These are phyloP conservation scores for Andricus curvator DNA, from an alignment of 2,888 invertebrate species.

Conservation along the genomic window DNA sequence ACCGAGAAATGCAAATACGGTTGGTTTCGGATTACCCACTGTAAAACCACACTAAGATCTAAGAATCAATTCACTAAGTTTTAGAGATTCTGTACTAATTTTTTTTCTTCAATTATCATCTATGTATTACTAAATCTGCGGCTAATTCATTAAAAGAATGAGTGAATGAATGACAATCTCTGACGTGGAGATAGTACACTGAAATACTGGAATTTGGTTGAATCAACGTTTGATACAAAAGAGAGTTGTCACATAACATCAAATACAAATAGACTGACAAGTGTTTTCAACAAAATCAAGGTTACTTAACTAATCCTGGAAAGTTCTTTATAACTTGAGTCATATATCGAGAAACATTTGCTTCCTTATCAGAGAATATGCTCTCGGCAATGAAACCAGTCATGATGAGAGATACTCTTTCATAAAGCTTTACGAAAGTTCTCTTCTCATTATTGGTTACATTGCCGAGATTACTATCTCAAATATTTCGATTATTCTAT, in stretches of 20 bases:
- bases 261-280: neutral
- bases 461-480: neutral
- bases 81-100: too few relatives aligned
- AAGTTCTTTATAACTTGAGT: neutral
- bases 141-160: too few relatives aligned
- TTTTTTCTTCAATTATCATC: too few relatives aligned
- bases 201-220: too few relatives aligned
- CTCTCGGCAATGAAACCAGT: too few relatives aligned
- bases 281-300: constrained; percentile 1
- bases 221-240: neutral
- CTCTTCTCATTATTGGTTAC: too few relatives aligned
- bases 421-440: neutral
- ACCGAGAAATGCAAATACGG: neutral
- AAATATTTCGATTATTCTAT: neutral
- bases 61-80: too few relatives aligned
- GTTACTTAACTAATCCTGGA: neutral
- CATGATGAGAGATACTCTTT: too few relatives aligned
- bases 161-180: too few relatives aligned
- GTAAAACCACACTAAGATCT: too few relatives aligned
- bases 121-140: too few relatives aligned
- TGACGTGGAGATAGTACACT: too few relatives aligned
- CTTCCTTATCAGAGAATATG: neutral
- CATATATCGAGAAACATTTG: neutral
- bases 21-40: constrained; percentile 14
- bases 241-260: neutral